These are phyloP conservation scores for Onychostruthus taczanowskii DNA, from an alignment of 2,113 vertebrate genomes.

Conservation along the genomic window DNA sequence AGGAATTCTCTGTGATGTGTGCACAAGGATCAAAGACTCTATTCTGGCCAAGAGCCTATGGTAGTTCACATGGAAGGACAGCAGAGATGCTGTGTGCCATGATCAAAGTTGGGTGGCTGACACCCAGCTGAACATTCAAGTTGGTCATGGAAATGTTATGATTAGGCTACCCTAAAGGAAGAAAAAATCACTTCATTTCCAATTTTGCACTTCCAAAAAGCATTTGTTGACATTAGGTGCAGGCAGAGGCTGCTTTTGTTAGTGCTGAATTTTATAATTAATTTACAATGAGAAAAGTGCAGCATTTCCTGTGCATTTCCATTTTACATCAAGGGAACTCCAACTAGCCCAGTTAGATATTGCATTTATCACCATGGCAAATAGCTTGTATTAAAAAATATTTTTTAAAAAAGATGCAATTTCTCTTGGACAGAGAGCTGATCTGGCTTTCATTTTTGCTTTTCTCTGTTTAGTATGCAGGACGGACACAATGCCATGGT, in stretches of 20 bases:
- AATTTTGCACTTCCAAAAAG: not conserved
- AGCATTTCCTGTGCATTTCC: not conserved
- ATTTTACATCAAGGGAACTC: not conserved
- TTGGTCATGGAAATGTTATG: not conserved
- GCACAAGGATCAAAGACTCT: not conserved
- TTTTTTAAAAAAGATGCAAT: not conserved
- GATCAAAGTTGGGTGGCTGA: not conserved
- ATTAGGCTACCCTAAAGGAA: not conserved
- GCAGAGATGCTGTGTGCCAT: fast-evolving
- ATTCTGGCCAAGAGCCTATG: not conserved
- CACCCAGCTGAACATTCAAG: not conserved
- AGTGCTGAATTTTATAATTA: not conserved
- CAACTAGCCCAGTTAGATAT: not conserved
- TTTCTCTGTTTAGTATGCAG: constrained; percentile 79
- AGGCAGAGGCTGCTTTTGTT: not conserved
- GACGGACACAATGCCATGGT: constrained; percentile 78
- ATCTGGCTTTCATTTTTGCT: constrained; percentile 76
- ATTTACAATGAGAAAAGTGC: not conserved
- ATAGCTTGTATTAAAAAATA: not conserved
- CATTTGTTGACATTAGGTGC: not conserved
- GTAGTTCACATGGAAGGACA: not conserved
- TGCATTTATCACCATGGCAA: not conserved
- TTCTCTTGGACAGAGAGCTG: not conserved
- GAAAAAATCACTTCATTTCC: not conserved
- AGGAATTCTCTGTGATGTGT: not conserved